Conservation (phyloP, 2,113 vertebrate species). For the Fulica atra region DNA sequence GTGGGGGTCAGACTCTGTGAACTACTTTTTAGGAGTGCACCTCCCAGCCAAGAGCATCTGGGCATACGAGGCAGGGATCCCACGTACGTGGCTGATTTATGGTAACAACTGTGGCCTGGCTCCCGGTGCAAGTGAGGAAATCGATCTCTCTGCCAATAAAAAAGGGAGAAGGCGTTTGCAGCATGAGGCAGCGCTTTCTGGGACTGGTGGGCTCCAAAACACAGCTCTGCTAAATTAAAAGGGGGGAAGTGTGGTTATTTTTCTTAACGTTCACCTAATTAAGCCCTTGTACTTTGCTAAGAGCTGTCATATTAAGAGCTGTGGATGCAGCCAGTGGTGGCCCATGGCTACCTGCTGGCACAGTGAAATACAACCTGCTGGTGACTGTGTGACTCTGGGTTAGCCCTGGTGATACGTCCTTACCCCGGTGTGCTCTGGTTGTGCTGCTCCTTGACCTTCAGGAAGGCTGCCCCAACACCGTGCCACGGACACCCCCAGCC, state of each 20-base stretch:
- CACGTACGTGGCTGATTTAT: background rate
- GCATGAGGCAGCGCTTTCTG: background rate
- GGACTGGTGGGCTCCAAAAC: background rate
- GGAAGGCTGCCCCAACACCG: background rate
- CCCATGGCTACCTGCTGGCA: background rate
- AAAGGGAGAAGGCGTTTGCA: background rate
- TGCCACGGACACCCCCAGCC: fast-evolving
- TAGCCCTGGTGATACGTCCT: no score
- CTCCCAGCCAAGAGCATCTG: background rate
- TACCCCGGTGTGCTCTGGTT: background rate
- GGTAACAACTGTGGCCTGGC: fast-evolving
- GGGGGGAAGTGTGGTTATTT: background rate
- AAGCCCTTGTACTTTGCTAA: background rate
- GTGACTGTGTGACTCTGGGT: fast-evolving
- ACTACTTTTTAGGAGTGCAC: background rate
- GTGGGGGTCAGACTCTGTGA: background rate
- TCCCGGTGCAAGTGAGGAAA: background rate
- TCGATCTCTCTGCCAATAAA: background rate
- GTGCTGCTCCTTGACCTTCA: background rate
- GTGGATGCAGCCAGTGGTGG: fast-evolving
- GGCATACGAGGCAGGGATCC: fast-evolving
- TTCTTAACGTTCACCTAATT: background rate
- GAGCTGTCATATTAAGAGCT: background rate
- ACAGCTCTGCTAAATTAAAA: background rate
- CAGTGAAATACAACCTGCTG: background rate